A percentile compares a stretch with the other conserved stretches of the same genome.
These are phyloP conservation scores for Pseudopleuronectes americanus DNA, from an alignment of 2,797 vertebrate species.

Conservation along the genomic window DNA sequence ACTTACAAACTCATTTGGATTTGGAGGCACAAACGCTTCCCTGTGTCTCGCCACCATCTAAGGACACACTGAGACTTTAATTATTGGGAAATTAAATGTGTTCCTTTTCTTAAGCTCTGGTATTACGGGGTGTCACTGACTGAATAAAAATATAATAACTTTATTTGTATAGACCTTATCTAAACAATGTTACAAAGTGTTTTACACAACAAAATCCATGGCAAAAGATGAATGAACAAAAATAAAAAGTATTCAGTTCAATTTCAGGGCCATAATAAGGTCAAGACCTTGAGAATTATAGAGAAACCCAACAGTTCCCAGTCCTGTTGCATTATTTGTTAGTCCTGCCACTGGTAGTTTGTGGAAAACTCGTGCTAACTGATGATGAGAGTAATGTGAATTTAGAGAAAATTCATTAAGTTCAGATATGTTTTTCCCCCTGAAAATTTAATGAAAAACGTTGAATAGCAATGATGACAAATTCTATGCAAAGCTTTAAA, in stretches of 20 bases:
- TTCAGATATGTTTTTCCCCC: not conserved
- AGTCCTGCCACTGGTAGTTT: not conserved
- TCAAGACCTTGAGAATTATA: too few relatives aligned
- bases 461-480: not conserved
- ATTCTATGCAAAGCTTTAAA: too few relatives aligned
- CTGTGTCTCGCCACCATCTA: conserved; percentile 87
- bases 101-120: not conserved
- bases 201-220: too few relatives aligned
- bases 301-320: too few relatives aligned
- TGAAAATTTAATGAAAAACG: not conserved
- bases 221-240: too few relatives aligned
- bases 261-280: too few relatives aligned
- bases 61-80: conserved; percentile 12
- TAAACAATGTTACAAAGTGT: too few relatives aligned
- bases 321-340: not conserved
- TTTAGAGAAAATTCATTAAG: not conserved
- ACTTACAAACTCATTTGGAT: conserved; percentile 96
- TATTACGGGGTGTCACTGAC: not conserved
- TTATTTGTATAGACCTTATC: too few relatives aligned
- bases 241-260: too few relatives aligned
- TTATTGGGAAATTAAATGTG: not conserved
- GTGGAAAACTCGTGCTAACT: not conserved
- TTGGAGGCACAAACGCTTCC: conserved; percentile 95
- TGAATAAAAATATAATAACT: not conserved
- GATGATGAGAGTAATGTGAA: not conserved